Conservation (phyloP, 2,113 vertebrate genomes). For the Suncus etruscus region DNA sequence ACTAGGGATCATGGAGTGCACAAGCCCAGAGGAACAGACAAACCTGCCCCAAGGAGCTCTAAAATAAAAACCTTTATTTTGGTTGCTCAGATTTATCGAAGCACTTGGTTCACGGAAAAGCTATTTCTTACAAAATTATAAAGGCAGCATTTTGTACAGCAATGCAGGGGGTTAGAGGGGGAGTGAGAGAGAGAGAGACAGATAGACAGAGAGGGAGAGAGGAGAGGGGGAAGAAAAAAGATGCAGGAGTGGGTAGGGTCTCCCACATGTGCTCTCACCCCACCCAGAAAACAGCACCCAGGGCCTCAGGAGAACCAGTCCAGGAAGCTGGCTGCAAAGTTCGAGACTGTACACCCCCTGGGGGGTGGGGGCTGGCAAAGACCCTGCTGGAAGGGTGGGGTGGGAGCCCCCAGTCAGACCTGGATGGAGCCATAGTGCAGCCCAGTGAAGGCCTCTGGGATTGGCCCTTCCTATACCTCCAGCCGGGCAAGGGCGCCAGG, state of each 20-base stretch:
- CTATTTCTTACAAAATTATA: slow-evolving; percentile 76
- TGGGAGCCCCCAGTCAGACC: not conserved
- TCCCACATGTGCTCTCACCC: not conserved
- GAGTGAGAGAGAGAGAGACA: too few species aligned
- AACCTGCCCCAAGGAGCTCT: slow-evolving; percentile 6
- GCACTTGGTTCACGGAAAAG: slow-evolving; percentile 73
- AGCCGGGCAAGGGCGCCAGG: not conserved
- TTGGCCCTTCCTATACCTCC: not conserved
- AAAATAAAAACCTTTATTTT: slow-evolving; percentile 83
- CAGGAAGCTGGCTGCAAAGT: not conserved
- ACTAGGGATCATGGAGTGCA: not conserved
- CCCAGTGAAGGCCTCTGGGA: slow-evolving; percentile 37
- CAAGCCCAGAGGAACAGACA: not conserved
- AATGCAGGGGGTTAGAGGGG: slow-evolving; percentile 64
- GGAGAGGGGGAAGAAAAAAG: not conserved
- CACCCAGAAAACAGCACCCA: slow-evolving; percentile 68
- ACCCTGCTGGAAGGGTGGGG: not conserved
- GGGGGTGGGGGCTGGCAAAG: slow-evolving; percentile 7
- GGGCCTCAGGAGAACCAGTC: slow-evolving; percentile 41
- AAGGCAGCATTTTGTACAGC: slow-evolving; percentile 78
- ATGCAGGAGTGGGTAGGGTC: not conserved
- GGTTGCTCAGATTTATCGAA: slow-evolving; percentile 69
- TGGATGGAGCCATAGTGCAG: not conserved
- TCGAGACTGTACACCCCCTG: not conserved
- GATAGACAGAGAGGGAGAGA: too few species aligned